Evolutionary conservation across 2,888 invertebrate species (phyloP), one percentile per base, ranked within the genome.

Genomic region (Lottia gigantea): DNA sequence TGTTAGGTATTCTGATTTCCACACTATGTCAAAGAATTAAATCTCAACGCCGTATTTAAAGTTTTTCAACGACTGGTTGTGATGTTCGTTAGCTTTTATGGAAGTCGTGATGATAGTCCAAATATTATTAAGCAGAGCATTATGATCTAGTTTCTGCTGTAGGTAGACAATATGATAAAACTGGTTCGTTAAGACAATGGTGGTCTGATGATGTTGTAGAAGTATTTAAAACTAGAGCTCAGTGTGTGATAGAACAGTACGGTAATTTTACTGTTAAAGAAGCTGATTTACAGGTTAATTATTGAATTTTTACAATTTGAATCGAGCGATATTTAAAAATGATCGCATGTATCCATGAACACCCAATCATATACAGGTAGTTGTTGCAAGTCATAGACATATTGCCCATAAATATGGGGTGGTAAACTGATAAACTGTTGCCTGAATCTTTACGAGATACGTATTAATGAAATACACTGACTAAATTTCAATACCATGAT

Each of bases 101-200:
- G 6, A 62, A 19, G 19, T 62, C 26, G 26, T 25, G 2, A 19
- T 19, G 3, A 23, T 25, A 26, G 15, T 2, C 62, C 1, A 2
- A 15, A 46, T n/a, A 46, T 2, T 26, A 23, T 23, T 2, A 31
- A 31, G 31, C 7, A 26, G 12, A 61, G 45, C 23, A 40, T 45
- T 46, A 14, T 46, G n/a, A 8, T 40, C 1, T 40, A 1, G 7
- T 40, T 31, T 31, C 8, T 49, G 15, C n/a, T 19, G 8, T 70
- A 85, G 94, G 98, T 0, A 90, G 98, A 26, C 96, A 97, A 89
- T 99, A 97, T 88, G 98, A 99, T 87, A 94, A 94, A 89, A 92
- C 94, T 82, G 99, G 99, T 0, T 98, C 98, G 88, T 90, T 99
- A 72, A 94, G 96, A 86, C 95, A 95, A 77, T 99, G 99, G 98